These are phyloP conservation scores for Mergus octosetaceus DNA, from an alignment of 2,797 vertebrate species.

Conservation along the genomic window DNA sequence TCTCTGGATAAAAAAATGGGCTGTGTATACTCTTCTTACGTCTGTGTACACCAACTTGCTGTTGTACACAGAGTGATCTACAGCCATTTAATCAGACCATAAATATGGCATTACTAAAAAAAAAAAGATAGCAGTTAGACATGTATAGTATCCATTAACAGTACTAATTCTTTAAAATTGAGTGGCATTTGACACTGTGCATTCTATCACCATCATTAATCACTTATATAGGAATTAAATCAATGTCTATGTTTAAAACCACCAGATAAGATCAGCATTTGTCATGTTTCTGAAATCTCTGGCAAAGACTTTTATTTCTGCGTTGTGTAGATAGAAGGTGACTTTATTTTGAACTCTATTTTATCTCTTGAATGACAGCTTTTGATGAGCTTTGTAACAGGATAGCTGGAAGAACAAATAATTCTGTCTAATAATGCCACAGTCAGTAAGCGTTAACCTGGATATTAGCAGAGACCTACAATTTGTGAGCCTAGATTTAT, in stretches of 20 bases:
- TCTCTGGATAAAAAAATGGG: background rate
- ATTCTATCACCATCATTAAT: background rate
- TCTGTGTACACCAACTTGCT: background rate
- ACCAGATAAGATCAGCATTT: background rate
- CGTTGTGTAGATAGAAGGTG: background rate
- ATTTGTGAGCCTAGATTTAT: background rate
- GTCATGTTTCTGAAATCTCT: background rate
- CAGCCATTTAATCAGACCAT: background rate
- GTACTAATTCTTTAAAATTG: background rate
- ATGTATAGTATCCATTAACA: background rate
- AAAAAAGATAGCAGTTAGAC: background rate
- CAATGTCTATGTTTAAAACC: background rate
- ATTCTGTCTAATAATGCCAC: background rate
- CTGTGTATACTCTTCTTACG: rapidly evolving
- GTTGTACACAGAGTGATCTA: background rate
- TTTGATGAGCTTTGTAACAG: background rate
- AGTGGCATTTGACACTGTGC: background rate
- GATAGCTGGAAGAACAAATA: background rate
- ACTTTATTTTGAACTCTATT: background rate
- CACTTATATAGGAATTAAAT: background rate
- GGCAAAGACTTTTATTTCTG: background rate
- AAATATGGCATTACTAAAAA: background rate
- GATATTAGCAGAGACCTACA: background rate
- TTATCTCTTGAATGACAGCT: background rate
- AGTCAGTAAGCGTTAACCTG: background rate